Evolutionary conservation across 2,113 vertebrate species (phyloP).

Genomic region (Coptodon rendalli): DNA sequence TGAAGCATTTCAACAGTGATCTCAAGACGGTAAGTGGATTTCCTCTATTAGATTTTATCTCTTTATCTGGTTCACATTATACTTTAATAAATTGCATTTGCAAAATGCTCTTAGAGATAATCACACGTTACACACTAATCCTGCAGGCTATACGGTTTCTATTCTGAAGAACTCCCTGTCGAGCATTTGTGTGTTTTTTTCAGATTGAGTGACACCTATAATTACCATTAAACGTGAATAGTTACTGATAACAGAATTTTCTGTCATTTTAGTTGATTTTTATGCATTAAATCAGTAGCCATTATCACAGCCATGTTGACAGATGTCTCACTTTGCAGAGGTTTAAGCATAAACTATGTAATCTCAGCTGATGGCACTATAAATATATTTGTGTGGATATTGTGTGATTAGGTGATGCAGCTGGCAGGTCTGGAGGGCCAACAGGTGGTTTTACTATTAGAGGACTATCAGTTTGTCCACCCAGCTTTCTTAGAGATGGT

Average conservation of each 20-base stretch:
- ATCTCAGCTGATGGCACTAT: neutral
- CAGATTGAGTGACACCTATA: neutral
- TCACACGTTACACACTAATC: neutral
- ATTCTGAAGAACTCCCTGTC: neutral
- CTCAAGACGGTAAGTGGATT: constrained; percentile 78
- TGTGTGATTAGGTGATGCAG: constrained; percentile 81
- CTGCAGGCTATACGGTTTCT: neutral
- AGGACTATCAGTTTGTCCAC: constrained; percentile 93
- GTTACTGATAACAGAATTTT: neutral
- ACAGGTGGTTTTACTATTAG: constrained; percentile 87
- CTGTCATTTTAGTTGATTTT: neutral
- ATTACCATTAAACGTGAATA: neutral
- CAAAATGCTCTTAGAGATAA: neutral
- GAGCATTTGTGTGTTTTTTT: neutral
- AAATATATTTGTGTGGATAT: neutral
- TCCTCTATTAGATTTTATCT: neutral
- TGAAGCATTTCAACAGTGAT: constrained; percentile 93
- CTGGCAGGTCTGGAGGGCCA: constrained; percentile 87
- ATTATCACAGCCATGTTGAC: neutral
- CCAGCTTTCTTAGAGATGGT: constrained; percentile 91
- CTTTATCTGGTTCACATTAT: neutral
- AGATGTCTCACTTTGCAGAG: neutral
- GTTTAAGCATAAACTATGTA: neutral
- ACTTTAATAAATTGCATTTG: neutral
- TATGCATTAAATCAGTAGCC: neutral